Evolutionary conservation across 1,140 invertebrate species (phyloP).

Genomic region (Ceratina japonica): DNA sequence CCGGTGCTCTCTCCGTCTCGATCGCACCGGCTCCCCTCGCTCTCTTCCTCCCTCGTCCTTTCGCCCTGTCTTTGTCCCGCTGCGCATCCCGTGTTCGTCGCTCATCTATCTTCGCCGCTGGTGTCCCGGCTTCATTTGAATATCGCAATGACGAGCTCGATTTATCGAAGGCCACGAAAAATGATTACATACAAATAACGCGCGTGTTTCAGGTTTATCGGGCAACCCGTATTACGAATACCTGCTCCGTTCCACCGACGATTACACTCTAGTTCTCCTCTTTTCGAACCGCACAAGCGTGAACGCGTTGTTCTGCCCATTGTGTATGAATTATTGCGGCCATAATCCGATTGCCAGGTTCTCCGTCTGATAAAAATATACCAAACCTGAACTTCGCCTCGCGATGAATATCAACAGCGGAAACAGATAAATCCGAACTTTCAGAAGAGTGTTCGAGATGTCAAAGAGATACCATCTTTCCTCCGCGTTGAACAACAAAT

Average conservation of each 20-base stretch:
- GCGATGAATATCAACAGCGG: not conserved
- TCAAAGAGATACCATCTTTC: not conserved
- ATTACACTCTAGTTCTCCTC: too few relatives aligned
- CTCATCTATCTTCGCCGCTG: slow-evolving; percentile 33
- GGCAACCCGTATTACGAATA: not conserved
- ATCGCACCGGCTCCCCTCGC: slow-evolving; percentile 10
- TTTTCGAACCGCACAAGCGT: too few relatives aligned
- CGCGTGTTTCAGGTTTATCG: slow-evolving; percentile 20
- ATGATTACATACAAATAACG: slow-evolving; percentile 4
- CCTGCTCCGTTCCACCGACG: not conserved
- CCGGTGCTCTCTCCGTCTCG: not conserved
- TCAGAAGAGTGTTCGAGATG: too few relatives aligned
- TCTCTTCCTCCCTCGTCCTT: not conserved
- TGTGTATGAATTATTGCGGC: too few relatives aligned
- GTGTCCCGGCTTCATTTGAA: slow-evolving; percentile 42
- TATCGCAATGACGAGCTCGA: slow-evolving; percentile 39
- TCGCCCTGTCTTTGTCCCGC: not conserved
- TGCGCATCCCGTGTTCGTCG: slow-evolving; percentile 21
- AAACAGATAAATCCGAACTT: too few relatives aligned
- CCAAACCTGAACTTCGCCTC: not conserved
- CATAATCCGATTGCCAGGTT: not conserved
- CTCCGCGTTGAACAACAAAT: not conserved
- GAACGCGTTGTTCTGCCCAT: too few relatives aligned
- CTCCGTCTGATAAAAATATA: not conserved
- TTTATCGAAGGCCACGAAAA: slow-evolving; percentile 44